Evolutionary conservation across 2,113 vertebrate species (phyloP), one percentile per base, ranked within the genome.

Genomic region (Ciconia boyciana): DNA sequence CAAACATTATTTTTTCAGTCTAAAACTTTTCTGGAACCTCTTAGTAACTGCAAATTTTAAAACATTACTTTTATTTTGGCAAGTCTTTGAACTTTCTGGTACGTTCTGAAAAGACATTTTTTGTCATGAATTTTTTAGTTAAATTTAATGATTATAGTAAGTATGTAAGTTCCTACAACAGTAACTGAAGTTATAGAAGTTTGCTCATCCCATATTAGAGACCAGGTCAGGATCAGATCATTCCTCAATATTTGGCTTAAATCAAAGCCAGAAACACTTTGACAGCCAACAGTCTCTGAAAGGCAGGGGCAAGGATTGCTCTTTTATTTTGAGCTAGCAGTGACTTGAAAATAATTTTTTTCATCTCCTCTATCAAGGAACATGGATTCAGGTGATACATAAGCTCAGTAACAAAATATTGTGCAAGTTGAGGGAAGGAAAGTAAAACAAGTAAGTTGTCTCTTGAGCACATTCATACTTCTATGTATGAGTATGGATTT

Each of bases 311-410:
- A 75, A 58, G 17, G 32, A n/a, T 28, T 14, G 3, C 3, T 75
- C 6, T 65, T 78, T 14, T 61, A 16, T 51, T 87, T 62, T 48
- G 70, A 64, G 5, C 17, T 79, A 79, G 60, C 3, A 26, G 5
- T 28, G 17, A 24, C 10, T 18, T 76, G 52, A 71, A 82, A 85
- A 62, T 4, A n/a, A 0, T 29, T 48, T 48, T 65, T 75, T 75
- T 83, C 9, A 14, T 26, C 9, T 64, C 7, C 5, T 74, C 31
- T 90, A 1, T 36, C 18, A 79, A 31, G 31, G 25, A 85, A 79
- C 0, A 0, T 34, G 22, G 5, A 21, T 58, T 75, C 11, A 46
- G 11, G 13, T 43, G 51, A 58, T 19, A 29, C 0, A 0, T 21
- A 74, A 58, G 12, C 36, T 83, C 28, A 49, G 7, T 49, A 79